Evolutionary conservation across 2,888 invertebrate species (phyloP).

Genomic region (Watsonalla binaria): DNA sequence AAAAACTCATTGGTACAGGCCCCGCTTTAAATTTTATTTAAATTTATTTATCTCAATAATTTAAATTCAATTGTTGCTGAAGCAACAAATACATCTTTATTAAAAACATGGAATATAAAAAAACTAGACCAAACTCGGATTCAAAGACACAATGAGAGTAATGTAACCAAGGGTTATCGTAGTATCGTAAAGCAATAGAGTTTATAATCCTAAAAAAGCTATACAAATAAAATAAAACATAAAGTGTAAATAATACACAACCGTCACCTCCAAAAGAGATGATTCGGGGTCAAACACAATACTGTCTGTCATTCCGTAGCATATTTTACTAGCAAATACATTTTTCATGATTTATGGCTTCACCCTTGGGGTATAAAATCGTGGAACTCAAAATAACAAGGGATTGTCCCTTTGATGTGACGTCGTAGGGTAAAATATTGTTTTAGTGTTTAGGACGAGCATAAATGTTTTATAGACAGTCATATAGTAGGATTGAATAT

Average conservation of each 20-base stretch:
- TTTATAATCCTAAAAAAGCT: not conserved
- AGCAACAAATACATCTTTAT: too few species aligned
- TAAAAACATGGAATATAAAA: too few species aligned
- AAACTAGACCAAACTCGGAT: too few species aligned
- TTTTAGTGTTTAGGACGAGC: not conserved
- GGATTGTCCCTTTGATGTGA: conserved; percentile 15
- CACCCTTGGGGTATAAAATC: conserved; percentile 22
- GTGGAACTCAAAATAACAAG: conserved; percentile 17
- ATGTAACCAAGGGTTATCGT: too few species aligned
- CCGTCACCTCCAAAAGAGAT: not conserved
- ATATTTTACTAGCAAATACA: conserved; percentile 32
- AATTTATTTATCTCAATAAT: too few species aligned
- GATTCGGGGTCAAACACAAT: conserved; percentile 10
- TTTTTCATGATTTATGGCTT: conserved; percentile 26
- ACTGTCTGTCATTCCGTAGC: conserved; percentile 18
- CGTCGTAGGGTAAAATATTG: not conserved
- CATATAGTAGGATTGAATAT: not conserved
- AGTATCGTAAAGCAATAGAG: too few species aligned
- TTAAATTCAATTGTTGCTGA: too few species aligned
- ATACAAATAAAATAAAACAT: not conserved
- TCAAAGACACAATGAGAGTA: too few species aligned
- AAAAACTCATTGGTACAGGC: too few species aligned
- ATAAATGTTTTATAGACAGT: not conserved
- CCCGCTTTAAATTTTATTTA: too few species aligned
- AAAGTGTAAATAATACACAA: not conserved